phyloP scores from a whole-genome alignment of 2,797 vertebrate genomes.

The Champsocephalus gunnari region DNA sequence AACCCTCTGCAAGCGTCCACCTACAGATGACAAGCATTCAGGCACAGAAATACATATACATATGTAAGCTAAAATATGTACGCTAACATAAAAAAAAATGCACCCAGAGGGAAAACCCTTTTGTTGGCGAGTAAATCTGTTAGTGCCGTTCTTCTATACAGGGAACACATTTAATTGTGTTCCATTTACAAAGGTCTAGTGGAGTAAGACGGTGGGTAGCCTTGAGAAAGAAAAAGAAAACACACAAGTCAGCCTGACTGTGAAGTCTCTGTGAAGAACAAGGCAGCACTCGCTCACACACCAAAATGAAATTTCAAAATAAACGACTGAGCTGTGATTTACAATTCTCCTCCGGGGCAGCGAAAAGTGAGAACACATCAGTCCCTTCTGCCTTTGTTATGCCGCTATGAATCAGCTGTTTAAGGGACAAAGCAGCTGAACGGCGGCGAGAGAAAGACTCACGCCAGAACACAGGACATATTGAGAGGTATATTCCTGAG shows the following conservation, averaged over 20 bases:
- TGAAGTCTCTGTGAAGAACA: constrained; percentile 76
- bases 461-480: constrained; percentile 61
- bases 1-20: constrained; percentile 45
- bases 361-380: constrained; percentile 82
- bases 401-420: constrained; percentile 82
- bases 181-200: constrained; percentile 80
- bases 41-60: constrained; percentile 46
- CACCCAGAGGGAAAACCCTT: constrained; percentile 43
- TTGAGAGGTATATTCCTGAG: constrained; percentile 69
- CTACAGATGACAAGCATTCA: constrained; percentile 45
- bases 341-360: constrained; percentile 78
- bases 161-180: constrained; percentile 80
- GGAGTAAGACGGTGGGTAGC: constrained; percentile 77
- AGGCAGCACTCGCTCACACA: constrained; percentile 74
- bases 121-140: constrained; percentile 66
- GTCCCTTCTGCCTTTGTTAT: constrained; percentile 73
- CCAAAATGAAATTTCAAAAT: constrained; percentile 82
- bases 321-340: constrained; percentile 82
- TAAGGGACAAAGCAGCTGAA: constrained; percentile 77
- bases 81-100: constrained; percentile 54
- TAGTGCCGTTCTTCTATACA: constrained; percentile 72
- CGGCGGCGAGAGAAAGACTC: constrained; percentile 51
- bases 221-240: constrained; percentile 56
- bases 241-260: constrained; percentile 54
- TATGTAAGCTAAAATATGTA: constrained; percentile 55